Base-by-base conservation (phyloP, 2,888 invertebrate genomes). In the Amphimallon solstitiale region DNA sequence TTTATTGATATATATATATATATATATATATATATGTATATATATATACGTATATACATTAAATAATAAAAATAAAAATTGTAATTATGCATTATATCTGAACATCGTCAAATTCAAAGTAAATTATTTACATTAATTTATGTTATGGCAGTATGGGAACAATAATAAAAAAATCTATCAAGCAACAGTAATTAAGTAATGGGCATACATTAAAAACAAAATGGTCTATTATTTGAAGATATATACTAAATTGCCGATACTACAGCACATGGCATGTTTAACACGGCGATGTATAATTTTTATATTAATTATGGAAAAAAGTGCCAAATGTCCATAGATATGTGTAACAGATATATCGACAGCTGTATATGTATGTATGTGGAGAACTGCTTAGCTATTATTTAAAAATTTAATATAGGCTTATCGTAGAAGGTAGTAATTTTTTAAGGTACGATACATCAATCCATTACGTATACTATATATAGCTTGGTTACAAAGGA, bases 281-380 rank as follows among this genome's bases (percentile, higher is more conserved):
- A 52, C 60, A 40, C 38, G 15, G 43, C 49, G 69, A 68, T 72
- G 70, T 71, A 72, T 73, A 73, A 73, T 73, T 72, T 72, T 71
- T 71, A 71, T 71, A 72, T 74, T 74, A 74, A 74, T 74, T 72
- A 74, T 71, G 73, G 67, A 69, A 59, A 73, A 61, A 72, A 68
- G 70, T 71, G 72, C 72, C 71, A 73, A 72, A 71, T 71, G 71
- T 70, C 71, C 68, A 71, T 70, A 67, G 70, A 68, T 69, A 71
- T 70, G 68, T 68, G 68, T 69, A 70, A 65, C 59, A 71, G 68
- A 68, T 68, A 67, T 59, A 71, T 72, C 67, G 71, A 68, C 72
- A 71, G 71, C 71, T 72, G 72, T 61, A 45, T 64, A 67, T 59
- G 62, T 72, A 71, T 61, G 38, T 64, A 67, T 59, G 62, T 29